These are phyloP conservation scores for Leptopilina boulardi DNA, from an alignment of 1,140 invertebrate genomes.

Conservation along the genomic window DNA sequence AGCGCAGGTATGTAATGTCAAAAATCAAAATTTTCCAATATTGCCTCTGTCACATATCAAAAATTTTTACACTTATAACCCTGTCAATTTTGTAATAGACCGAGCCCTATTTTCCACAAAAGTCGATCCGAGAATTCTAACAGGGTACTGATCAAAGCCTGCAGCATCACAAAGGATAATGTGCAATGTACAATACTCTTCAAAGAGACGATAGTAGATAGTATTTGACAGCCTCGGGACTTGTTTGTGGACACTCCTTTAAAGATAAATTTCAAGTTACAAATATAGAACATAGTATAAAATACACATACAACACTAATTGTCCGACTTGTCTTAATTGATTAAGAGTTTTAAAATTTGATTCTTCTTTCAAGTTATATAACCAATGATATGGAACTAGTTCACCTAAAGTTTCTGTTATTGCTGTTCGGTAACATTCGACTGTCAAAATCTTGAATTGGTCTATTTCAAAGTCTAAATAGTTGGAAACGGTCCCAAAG, in stretches of 20 bases:
- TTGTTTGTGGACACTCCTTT: constrained; percentile 4
- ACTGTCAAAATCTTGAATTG: neutral
- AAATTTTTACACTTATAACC: neutral
- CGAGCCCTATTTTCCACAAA: neutral
- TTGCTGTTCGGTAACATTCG: neutral
- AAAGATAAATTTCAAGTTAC: constrained; percentile 12
- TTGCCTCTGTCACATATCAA: neutral
- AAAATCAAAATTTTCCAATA: neutral
- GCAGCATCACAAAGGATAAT: constrained; percentile 15
- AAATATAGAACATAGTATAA: neutral
- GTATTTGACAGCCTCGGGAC: constrained; percentile 13
- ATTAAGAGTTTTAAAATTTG: too few species aligned
- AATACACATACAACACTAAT: neutral
- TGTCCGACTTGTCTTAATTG: too few species aligned
- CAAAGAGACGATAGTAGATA: neutral
- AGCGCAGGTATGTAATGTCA: constrained; percentile 80
- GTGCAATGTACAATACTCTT: constrained; percentile 6
- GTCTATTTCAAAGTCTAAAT: neutral
- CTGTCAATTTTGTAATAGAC: neutral
- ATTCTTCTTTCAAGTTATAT: too few species aligned
- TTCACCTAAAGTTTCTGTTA: neutral
- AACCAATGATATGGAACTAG: neutral
- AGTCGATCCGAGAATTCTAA: neutral
- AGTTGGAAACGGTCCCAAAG: neutral
- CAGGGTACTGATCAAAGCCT: neutral